Conservation (phyloP, 2,113 vertebrate genomes). For the Megalops atlanticus region DNA sequence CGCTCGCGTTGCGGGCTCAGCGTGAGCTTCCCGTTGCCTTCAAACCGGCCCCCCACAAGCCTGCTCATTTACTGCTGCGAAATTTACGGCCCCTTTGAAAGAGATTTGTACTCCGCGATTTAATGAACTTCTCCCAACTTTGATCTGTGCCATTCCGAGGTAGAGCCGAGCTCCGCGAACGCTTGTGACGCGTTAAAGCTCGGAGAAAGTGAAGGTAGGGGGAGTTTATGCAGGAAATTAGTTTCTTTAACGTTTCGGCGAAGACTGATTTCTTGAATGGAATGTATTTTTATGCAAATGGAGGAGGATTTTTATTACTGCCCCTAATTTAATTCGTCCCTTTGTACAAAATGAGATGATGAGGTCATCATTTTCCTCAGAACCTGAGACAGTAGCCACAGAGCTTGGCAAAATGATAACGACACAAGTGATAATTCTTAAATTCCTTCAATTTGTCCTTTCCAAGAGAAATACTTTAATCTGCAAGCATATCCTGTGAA, state of each 20-base stretch:
- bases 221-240: constrained; percentile 53
- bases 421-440: constrained; percentile 67
- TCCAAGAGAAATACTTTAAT: constrained; percentile 53
- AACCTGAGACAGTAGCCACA: constrained; percentile 58
- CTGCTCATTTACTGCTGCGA: constrained; percentile 42
- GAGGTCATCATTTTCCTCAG: constrained; percentile 68
- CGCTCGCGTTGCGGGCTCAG: constrained; percentile 65
- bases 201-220: constrained; percentile 9
- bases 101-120: constrained; percentile 38
- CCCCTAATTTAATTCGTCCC: constrained; percentile 71
- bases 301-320: constrained; percentile 65
- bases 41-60: constrained; percentile 50
- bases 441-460: constrained; percentile 64
- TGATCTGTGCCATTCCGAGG: constrained; percentile 58
- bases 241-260: constrained; percentile 60
- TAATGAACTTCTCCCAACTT: constrained; percentile 56
- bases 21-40: constrained; percentile 58
- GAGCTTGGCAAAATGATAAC: constrained; percentile 62
- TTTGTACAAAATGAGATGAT: constrained; percentile 67
- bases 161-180: constrained; percentile 14
- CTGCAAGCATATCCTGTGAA: constrained; percentile 44
- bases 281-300: constrained; percentile 59
- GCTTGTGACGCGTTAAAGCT: neutral
- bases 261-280: constrained; percentile 55
- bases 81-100: constrained; percentile 50